Percentiles rank a stretch among this genome's conserved stretches.
phyloP scores from a whole-genome alignment of 1,140 invertebrate species.

The Apis laboriosa region DNA sequence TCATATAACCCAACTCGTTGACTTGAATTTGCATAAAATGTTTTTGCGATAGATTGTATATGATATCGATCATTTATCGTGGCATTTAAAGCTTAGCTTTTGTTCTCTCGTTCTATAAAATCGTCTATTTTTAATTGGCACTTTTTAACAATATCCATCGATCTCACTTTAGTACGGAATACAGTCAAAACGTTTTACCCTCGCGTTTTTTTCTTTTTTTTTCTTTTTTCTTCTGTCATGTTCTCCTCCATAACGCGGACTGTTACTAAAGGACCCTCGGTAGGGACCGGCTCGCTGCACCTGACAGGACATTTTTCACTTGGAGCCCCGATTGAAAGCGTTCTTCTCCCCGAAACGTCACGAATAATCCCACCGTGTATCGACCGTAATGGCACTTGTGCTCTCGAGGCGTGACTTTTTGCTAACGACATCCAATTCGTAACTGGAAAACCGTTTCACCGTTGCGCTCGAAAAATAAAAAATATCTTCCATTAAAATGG shows the following conservation, averaged over 20 bases:
- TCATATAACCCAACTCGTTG: too few species aligned
- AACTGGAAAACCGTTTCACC: background rate
- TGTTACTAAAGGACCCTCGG: conserved; percentile 4
- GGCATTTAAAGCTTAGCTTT: too few species aligned
- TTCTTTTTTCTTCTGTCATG: background rate
- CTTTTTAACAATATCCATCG: background rate
- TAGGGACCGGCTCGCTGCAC: conserved; percentile 29
- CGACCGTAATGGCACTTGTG: conserved; percentile 29
- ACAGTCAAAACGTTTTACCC: background rate
- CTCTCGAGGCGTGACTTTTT: conserved; percentile 12
- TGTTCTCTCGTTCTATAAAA: background rate
- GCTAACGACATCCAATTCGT: background rate
- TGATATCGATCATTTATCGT: background rate
- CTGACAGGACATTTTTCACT: conserved; percentile 50
- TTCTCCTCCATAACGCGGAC: background rate
- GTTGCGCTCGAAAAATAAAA: background rate
- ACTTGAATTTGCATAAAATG: background rate
- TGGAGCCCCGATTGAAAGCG: conserved; percentile 13
- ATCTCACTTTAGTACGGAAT: conserved; percentile 1
- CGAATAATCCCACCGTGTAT: conserved; percentile 32
- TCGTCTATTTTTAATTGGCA: background rate
- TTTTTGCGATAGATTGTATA: too few species aligned
- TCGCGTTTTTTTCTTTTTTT: background rate
- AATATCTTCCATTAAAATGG: background rate
- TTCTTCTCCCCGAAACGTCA: background rate